Base-by-base conservation (phyloP, 2,113 vertebrate species). In the Mirounga angustirostris region DNA sequence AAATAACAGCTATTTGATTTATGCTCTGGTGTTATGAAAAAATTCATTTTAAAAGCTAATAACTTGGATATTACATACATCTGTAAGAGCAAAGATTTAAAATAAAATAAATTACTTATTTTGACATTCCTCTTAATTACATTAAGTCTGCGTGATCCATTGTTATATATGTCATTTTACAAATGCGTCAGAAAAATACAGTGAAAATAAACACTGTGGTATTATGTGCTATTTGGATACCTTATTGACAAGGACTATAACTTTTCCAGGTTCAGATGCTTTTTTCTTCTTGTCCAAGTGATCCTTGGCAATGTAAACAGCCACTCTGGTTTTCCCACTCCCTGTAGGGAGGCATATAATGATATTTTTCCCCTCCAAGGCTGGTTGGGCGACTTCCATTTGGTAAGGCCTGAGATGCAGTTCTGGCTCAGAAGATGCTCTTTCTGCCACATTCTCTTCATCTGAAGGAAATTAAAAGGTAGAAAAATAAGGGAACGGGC, bases 321-420 rank as follows among this genome's bases (percentile, higher is more conserved):
- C 99, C 56, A 99, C 99, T 98, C 99, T 99, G 95, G 99, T 99
- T 99, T 99, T 99, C 97, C 99, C 99, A 87, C 99, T 99, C 98
- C 99, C 99, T 69, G 99, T 99, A 5, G 99, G 99, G 82, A 99
- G 99, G 98, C 99, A 99, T 97, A 99, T 98, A 81, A 99, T 99
- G 98, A 99, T 98, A 98, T 99, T 99, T 98, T 99, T 99, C 87
- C 99, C 99, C 95, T 99, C 99, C 97, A 99, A 96, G 83, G 99
- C 99, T 93, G 99, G 99, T 65, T 95, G 97, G 58, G 99, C 99
- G 16, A 99, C 99, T 86, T 99, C 99, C 99, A 98, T 99, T 98
- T 99, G 99, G 98, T 99, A 99, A 98, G 99, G 98, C 93, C 99
- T 99, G 92, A 99, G 99, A 89, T 90, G 96, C 86, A 99, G 99